Base-by-base conservation (phyloP, 2,113 vertebrate genomes). In the Pseudorectes ferrugineus region DNA sequence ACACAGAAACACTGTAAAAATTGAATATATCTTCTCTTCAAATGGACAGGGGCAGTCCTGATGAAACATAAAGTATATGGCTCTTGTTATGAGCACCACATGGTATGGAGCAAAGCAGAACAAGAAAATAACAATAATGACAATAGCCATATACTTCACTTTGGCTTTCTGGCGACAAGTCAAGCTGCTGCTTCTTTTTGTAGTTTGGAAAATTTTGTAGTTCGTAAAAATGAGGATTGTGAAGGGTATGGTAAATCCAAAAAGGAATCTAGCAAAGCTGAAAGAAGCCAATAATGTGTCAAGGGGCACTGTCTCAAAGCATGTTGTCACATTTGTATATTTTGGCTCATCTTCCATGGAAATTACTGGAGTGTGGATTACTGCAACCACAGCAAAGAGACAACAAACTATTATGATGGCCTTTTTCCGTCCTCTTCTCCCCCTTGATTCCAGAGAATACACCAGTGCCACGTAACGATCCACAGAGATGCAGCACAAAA, bases 101-200 rank as follows among this genome's bases (percentile, higher is more conserved):
- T 99, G 99, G 85, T 99, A 99, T 1, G 99, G 99, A 10, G 98
- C 97, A 5, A 99, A 99, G 92, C 99, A 99, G 36, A 98, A 61
- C 66, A 99, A 88, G 97, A 99, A 99, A 68, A 99, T 98, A 15
- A 85, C 11, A 55, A 99, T 98, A 7, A 99, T 98, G 0, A 97
- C 95, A 1, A 96, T 23, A 4, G 97, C 97, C 40, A 98, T 48
- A 61, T 77, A 79, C 65, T 97, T 98, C n/a, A 98, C 98, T 46
- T 96, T 98, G 16, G 78, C 57, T 95, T 99, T 99, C 88, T 98
- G 97, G 4, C 1, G 18, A 1, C 12, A 2, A 23, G 58, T 92
- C 54, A 98, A 62, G 81, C 97, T 89, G 9, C 15, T 16, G 93
- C 98, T 98, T 49, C 52, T 82, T 93, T 65, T 55, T 31, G 97